These are phyloP conservation scores for Cyanistes caeruleus DNA, from an alignment of 2,113 vertebrate genomes.

Conservation along the genomic window DNA sequence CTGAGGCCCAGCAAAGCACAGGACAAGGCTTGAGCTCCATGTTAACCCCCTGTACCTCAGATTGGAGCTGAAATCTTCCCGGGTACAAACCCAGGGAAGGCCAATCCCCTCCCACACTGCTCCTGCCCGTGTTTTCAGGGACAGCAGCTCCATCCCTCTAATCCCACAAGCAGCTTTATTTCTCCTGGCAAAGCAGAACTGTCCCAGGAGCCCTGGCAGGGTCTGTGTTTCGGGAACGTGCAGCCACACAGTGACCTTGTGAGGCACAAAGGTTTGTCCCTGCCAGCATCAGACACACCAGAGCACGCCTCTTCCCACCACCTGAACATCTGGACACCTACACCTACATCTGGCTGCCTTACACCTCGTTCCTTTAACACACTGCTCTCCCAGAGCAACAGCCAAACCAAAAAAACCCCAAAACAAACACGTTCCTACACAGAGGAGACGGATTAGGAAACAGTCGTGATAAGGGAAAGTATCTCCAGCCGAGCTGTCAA, in stretches of 20 bases:
- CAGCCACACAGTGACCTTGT: background rate
- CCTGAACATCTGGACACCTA: background rate
- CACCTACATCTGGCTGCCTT: background rate
- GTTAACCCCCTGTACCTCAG: accelerated
- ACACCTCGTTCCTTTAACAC: background rate
- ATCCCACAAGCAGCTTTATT: background rate
- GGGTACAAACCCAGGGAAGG: background rate
- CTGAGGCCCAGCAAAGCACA: background rate
- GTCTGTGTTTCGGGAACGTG: background rate
- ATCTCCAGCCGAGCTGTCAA: slow-evolving; percentile 14
- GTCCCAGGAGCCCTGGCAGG: background rate
- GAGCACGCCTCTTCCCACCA: background rate
- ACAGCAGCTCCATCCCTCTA: background rate
- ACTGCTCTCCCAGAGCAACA: background rate
- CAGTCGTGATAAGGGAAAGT: background rate
- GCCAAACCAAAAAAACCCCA: background rate
- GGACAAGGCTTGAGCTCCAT: background rate
- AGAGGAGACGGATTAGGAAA: background rate
- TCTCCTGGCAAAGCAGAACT: background rate
- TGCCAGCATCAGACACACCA: background rate
- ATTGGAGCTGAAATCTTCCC: background rate
- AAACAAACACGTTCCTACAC: background rate
- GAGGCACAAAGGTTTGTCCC: background rate
- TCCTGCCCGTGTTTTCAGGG: background rate
- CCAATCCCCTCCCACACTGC: accelerated